A percentile compares a stretch with the other conserved stretches of the same genome.
These are phyloP conservation scores for Temnothorax nylanderi DNA, from an alignment of 1,140 invertebrate genomes.

Conservation along the genomic window DNA sequence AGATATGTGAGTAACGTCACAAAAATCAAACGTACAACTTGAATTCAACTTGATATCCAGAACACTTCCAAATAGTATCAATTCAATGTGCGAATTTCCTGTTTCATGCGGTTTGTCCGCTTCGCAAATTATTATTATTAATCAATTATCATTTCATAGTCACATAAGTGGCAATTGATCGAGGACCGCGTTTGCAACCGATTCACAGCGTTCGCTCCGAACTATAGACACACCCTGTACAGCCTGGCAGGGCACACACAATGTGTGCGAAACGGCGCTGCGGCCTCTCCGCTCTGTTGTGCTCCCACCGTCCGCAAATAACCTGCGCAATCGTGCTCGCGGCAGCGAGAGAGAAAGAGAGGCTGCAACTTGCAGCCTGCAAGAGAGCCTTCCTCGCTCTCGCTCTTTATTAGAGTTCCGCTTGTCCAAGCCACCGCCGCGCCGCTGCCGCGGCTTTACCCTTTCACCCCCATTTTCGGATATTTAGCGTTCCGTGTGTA, in stretches of 20 bases:
- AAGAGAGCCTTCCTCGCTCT: conserved; percentile 21
- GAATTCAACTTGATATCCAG: not conserved
- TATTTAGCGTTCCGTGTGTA: not conserved
- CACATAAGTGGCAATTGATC: not conserved
- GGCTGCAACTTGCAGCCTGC: too few species aligned
- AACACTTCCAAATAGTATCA: not conserved
- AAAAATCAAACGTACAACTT: not conserved
- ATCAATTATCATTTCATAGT: not conserved
- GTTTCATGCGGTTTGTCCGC: not conserved
- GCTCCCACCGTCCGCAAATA: conserved; percentile 65
- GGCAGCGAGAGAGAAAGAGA: conserved; percentile 13
- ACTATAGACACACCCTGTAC: conserved; percentile 41
- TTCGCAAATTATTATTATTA: not conserved
- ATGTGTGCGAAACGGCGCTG: conserved; percentile 28
- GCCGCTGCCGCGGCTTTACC: not conserved
- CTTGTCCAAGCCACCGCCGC: not conserved
- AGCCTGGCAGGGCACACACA: conserved; percentile 18
- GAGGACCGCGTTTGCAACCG: not conserved
- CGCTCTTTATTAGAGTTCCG: conserved; percentile 58
- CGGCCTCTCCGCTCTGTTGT: conserved; percentile 51
- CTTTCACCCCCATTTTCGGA: conserved; percentile 16
- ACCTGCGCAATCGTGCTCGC: conserved; percentile 48
- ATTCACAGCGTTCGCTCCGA: not conserved
- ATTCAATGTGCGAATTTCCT: not conserved
- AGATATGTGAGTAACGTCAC: not conserved